Conservation (phyloP, 2,113 vertebrate species). For the Barnardius zonarius region DNA sequence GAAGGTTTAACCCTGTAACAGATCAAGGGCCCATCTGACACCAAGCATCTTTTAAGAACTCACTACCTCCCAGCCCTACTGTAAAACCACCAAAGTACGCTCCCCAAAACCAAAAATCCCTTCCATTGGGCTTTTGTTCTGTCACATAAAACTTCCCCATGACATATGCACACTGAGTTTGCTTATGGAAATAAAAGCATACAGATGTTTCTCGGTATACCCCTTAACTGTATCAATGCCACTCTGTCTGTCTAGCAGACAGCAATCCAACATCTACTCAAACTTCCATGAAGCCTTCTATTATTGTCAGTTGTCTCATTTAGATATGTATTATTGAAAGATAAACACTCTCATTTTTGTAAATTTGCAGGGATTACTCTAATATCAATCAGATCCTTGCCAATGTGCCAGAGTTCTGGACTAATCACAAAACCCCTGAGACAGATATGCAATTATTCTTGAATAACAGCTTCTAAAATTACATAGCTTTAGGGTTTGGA, state of each 20-base stretch:
- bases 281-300: background rate
- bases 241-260: background rate
- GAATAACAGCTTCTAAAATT: background rate
- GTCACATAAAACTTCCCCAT: background rate
- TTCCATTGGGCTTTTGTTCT: background rate
- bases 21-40: background rate
- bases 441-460: background rate
- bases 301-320: background rate
- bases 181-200: background rate
- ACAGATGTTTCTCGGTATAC: background rate
- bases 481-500: background rate
- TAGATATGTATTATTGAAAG: background rate
- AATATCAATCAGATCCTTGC: background rate
- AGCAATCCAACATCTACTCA: background rate
- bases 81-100: background rate
- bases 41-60: background rate
- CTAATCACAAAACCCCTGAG: background rate
- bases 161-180: accelerated
- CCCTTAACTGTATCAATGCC: background rate
- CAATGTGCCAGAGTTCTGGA: background rate
- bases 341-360: background rate
- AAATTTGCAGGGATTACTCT: background rate
- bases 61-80: background rate
- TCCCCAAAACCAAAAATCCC: background rate
- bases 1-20: background rate